These are phyloP conservation scores for Pachyseris speciosa DNA, from an alignment of 64 coral and sea anemone genomes.

Conservation along the genomic window DNA sequence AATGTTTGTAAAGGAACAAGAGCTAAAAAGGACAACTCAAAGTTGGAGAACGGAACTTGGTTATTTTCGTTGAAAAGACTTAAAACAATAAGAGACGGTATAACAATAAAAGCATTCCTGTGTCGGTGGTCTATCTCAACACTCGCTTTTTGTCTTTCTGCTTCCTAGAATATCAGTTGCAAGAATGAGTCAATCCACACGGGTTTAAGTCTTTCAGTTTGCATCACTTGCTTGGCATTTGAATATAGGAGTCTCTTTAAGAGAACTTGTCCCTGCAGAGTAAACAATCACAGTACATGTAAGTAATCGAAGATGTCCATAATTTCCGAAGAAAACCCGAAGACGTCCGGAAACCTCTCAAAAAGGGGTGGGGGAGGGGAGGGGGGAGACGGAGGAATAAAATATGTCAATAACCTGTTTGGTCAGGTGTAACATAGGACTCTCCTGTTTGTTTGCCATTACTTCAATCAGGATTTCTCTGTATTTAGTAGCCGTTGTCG, in stretches of 20 bases:
- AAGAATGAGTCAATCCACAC: constrained; percentile 16
- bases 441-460: constrained; percentile 1
- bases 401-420: not conserved
- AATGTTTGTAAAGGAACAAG: too few species aligned
- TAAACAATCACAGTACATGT: too few species aligned
- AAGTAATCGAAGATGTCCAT: too few species aligned
- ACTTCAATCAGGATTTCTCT: not conserved
- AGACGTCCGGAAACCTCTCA: not conserved
- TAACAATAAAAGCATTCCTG: too few species aligned
- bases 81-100: too few species aligned
- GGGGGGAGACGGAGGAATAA: too few species aligned
- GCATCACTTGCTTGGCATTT: constrained; percentile 3
- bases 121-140: too few species aligned
- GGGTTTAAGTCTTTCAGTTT: not conserved
- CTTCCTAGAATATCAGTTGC: constrained; percentile 10
- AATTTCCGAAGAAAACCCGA: not conserved
- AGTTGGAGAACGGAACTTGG: too few species aligned
- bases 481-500: not conserved
- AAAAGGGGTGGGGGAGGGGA: too few species aligned
- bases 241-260: constrained; percentile 1
- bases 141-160: too few species aligned
- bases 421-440: not conserved
- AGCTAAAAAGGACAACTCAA: too few species aligned
- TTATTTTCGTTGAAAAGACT: too few species aligned
- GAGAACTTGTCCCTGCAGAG: constrained; percentile 6